Evolutionary conservation across 2,113 vertebrate species (phyloP).

Genomic region (Gavia stellata): DNA sequence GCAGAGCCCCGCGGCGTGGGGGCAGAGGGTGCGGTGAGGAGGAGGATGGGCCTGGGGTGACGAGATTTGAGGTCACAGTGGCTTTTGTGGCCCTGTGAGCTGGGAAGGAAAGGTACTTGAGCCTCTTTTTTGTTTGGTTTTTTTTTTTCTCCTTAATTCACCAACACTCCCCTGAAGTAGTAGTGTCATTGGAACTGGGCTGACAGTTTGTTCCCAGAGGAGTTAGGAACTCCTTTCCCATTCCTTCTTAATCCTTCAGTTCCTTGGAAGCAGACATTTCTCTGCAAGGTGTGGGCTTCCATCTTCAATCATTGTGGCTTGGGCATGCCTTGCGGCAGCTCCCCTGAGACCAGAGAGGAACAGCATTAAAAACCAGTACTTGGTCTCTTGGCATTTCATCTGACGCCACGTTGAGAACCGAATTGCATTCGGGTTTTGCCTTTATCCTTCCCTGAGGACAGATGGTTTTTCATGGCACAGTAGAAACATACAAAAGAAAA

Average conservation of each 20-base stretch:
- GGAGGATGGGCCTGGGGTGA: no score
- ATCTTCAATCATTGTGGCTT: no score
- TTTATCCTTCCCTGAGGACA: neutral
- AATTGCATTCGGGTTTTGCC: neutral
- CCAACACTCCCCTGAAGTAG: neutral
- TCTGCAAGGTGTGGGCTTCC: neutral
- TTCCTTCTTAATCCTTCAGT: neutral
- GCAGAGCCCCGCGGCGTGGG: no score
- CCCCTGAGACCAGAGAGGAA: neutral
- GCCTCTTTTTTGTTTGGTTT: neutral
- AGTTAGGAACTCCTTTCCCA: neutral
- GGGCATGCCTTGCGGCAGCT: neutral
- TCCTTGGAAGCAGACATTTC: neutral
- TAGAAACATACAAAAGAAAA: neutral
- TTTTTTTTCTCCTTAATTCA: neutral
- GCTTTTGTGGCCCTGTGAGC: neutral
- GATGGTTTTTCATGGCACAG: neutral
- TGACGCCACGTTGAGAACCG: rapidly evolving
- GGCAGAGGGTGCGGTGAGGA: no score
- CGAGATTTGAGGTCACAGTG: neutral
- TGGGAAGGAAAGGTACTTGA: neutral
- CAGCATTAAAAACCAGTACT: neutral
- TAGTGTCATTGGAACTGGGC: neutral
- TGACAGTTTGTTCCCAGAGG: neutral
- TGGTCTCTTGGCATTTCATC: neutral